phyloP scores from a whole-genome alignment of 2,113 vertebrate species.

The Cheilinus undulatus region DNA sequence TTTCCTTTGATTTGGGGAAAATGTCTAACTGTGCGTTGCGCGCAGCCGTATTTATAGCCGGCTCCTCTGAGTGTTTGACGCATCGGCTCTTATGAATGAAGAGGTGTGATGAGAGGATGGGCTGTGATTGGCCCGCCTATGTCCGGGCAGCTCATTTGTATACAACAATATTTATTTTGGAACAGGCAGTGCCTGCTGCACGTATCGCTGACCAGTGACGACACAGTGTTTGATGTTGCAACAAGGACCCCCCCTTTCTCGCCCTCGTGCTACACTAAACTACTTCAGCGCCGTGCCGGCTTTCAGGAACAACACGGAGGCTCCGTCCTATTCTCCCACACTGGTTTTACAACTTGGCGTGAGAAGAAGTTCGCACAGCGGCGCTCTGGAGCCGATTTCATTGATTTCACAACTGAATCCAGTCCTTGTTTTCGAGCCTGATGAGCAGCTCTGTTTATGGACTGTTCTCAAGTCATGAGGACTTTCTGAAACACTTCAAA shows the following conservation, averaged over 20 bases:
- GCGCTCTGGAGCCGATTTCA: background rate
- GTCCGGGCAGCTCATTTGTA: constrained; percentile 78
- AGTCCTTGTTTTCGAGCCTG: constrained; percentile 5
- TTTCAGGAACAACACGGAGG: background rate
- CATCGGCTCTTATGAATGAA: constrained; percentile 86
- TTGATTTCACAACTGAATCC: constrained; percentile 11
- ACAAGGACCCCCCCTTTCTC: constrained; percentile 51
- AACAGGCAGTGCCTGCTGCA: constrained; percentile 66
- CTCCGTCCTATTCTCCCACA: background rate
- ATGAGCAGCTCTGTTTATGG: constrained; percentile 10
- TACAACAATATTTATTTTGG: constrained; percentile 82
- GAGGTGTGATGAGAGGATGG: constrained; percentile 82
- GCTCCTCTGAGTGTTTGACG: constrained; percentile 83
- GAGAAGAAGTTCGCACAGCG: background rate
- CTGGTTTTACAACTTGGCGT: constrained; percentile 3
- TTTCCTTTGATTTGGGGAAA: constrained; percentile 73
- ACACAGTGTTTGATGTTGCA: constrained; percentile 75
- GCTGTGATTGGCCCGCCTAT: constrained; percentile 78
- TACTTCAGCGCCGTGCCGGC: constrained; percentile 1
- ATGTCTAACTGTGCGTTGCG: constrained; percentile 77
- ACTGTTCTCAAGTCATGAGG: constrained; percentile 65
- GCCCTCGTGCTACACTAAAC: constrained; percentile 36
- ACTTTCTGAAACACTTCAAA: too few species aligned
- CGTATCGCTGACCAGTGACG: constrained; percentile 71
- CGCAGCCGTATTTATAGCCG: constrained; percentile 85